Evolutionary conservation across 2,113 vertebrate genomes (phyloP), one percentile per base, ranked within the genome.

Genomic region (Puffinus mauretanicus): DNA sequence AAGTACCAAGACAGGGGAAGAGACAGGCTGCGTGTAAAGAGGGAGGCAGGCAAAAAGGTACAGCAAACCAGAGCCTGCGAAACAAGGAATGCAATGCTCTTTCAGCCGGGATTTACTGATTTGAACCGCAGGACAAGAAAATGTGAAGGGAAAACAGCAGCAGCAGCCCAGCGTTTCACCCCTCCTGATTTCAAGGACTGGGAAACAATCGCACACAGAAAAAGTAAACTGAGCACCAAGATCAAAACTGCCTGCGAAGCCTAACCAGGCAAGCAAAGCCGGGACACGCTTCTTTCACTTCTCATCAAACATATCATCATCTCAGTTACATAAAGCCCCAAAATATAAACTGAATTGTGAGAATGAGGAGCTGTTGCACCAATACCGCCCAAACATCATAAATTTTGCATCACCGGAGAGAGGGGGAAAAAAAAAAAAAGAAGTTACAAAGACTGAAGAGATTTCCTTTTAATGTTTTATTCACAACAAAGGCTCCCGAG

Each of bases 11-110:
- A 62, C 51, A 61, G 27, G 65, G 65, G 57, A 58, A 90, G 61
- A 87, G 47, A 29, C 34, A 51, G 38, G 47, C 77, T 85, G 47
- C 6, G 1, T 30, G 32, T 86, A 49, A 96, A 89, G 65, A 92
- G 46, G 69, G 70, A 95, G 75, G 80, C 82, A 96, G 40, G 82
- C 75, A 88, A 95, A 92, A 96, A 98, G 97, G 72, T 95, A 94
- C 72, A 93, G 58, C n/a, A 65, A 96, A 84, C 62, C 96, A 90
- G 58, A 71, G 92, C 88, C 94, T 95, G 94, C 36, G 91, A 91
- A 95, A 97, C 93, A 93, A 88, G 93, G 96, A 96, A 95, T 75
- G 66, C 40, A 36, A 57, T n/a, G 78, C 88, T 94, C 82, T 75
- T 67, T 82, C 90, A 67, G 60, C 55, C 62, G 55, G 58, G 57